A percentile compares a stretch with the other conserved stretches of the same genome.
Evolutionary conservation across 30 jellyfish, hydroid and myxozoan genomes (phyloP).

Genomic region (Catostylus mosaicus): DNA sequence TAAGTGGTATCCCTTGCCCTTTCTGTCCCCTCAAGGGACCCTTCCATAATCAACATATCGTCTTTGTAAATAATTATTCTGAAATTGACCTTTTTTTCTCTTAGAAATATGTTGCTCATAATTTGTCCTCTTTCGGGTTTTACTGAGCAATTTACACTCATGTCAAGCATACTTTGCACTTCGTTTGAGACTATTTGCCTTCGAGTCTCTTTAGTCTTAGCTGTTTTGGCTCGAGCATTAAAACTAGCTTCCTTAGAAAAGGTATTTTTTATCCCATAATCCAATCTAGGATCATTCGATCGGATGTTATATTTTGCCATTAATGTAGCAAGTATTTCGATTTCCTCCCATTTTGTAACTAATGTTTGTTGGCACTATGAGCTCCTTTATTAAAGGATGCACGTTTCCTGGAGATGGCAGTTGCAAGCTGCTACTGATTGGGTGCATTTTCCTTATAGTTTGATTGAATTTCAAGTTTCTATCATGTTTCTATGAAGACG

Average conservation of each 20-base stretch:
- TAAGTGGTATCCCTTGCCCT: constrained; percentile 29
- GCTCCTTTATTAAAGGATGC: no score
- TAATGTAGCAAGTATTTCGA: no score
- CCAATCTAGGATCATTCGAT: constrained; percentile 23
- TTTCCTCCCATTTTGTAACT: no score
- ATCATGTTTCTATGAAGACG: no score
- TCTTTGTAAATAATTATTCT: constrained; percentile 31
- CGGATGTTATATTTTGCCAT: no score
- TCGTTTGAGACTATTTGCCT: constrained; percentile 4
- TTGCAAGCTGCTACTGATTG: no score
- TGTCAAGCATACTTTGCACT: constrained; percentile 19
- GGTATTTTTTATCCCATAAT: constrained; percentile 24
- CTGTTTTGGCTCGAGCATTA: constrained; percentile 16
- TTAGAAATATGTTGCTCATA: constrained; percentile 3
- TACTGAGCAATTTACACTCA: constrained; percentile 16
- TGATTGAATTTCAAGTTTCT: no score
- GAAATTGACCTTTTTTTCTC: constrained; percentile 15
- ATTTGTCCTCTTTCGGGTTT: background rate
- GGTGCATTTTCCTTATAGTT: no score
- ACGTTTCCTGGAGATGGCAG: no score
- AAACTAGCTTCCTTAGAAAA: constrained; percentile 10
- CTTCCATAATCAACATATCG: constrained; percentile 34
- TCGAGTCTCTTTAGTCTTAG: background rate
- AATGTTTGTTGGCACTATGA: no score
- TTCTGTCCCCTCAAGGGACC: constrained; percentile 16